Percentiles rank a stretch among this genome's conserved stretches.
These are phyloP conservation scores for Chironomus riparius DNA, from an alignment of 2,888 invertebrate species.

Conservation along the genomic window DNA sequence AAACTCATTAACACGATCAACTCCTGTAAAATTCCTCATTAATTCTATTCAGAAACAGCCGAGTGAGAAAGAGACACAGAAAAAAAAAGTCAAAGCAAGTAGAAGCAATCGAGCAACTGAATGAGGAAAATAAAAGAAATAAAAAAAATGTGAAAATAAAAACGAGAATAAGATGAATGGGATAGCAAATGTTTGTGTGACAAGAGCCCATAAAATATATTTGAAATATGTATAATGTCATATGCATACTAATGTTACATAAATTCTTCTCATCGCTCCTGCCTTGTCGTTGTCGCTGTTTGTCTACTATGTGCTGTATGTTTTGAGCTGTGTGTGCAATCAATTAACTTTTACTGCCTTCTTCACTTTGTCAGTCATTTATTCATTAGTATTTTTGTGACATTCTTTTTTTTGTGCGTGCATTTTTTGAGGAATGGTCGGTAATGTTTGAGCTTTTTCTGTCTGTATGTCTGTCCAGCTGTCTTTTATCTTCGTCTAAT, in stretches of 20 bases:
- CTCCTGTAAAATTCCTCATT: no score
- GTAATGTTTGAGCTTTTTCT: no score
- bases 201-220: slow-evolving; percentile 23
- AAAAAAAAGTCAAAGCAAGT: neutral
- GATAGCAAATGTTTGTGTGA: slow-evolving; percentile 25
- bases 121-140: neutral
- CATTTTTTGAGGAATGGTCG: no score
- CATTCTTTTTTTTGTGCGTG: no score
- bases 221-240: slow-evolving; percentile 20
- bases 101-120: neutral
- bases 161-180: slow-evolving; percentile 18
- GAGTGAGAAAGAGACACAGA: no score
- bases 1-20: no score
- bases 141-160: neutral
- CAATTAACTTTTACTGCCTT: neutral
- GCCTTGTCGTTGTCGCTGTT: neutral
- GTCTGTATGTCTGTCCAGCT: no score
- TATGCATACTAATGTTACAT: slow-evolving; percentile 24
- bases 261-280: slow-evolving; percentile 11
- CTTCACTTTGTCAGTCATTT: neutral
- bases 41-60: no score
- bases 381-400: neutral
- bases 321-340: neutral
- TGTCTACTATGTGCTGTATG: neutral
- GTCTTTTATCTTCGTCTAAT: no score